Evolutionary conservation across 1,140 invertebrate species (phyloP), one percentile per base, ranked within the genome.

Genomic region (Octopus bimaculoides): DNA sequence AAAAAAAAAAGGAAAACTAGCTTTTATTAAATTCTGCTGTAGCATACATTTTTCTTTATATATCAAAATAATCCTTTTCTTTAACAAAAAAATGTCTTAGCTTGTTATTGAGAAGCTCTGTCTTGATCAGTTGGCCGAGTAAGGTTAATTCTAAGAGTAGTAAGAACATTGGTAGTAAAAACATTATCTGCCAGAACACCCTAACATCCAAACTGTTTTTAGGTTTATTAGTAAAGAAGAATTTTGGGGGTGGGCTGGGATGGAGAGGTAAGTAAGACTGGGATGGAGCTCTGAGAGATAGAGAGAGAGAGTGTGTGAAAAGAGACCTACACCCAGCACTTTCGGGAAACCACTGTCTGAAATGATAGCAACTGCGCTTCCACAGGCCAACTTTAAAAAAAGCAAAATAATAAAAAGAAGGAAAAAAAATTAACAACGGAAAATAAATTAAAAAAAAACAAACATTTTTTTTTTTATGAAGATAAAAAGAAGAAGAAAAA

Each of bases 341-440:
- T 66, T 82, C 81, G n/a, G 84, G 83, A 79, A 82, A 83, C 41
- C 85, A 82, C 77, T 85, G 82, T 83, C 86, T 87, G 79, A 89
- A 86, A 78, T 86, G 87, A 83, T 87, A 87, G 74, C 86, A 85
- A 75, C 86, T 86, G 73, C 85, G 82, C 77, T 86, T 80, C 85
- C 88, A 88, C 71, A 87, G 84, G 79, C 88, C 87, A 79, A 89
- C 88, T 89, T 85, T 80, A 74, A 77, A 77, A 53, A 54, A 55
- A 73, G 17, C 26, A 54, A 12, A 73, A 55, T 9, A 73, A n/a
- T 61, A 78, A 61, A 78, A 78, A 61, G 56, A 78, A 78, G 20
- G 61, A 78, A 78, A 78, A 77, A 26, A 66, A 71, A 69, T 52
- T 71, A 9, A 17, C 52, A 17, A 53, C n/a, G 55, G 71, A 55